Evolutionary conservation across 2,113 vertebrate species (phyloP).

Genomic region (Phrynosoma blainvillii): DNA sequence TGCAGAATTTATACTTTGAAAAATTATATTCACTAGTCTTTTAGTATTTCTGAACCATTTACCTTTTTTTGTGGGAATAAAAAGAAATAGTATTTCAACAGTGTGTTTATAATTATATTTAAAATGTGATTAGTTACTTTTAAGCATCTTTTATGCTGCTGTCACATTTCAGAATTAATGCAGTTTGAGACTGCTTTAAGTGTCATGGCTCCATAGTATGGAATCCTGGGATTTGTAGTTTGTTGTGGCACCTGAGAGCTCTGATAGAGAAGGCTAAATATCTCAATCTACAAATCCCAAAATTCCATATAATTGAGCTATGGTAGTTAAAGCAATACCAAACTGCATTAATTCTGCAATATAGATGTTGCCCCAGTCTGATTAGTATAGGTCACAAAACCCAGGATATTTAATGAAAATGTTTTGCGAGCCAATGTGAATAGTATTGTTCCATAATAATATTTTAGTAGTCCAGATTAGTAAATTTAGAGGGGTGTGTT

Average conservation of each 20-base stretch:
- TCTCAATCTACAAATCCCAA: too few species aligned
- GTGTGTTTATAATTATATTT: background rate
- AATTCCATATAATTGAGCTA: too few species aligned
- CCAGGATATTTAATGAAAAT: background rate
- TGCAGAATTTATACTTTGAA: background rate
- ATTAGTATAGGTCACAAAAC: too few species aligned
- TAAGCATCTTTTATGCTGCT: background rate
- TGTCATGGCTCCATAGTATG: too few species aligned
- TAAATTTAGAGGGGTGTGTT: background rate
- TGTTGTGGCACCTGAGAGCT: too few species aligned
- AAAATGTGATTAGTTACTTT: background rate
- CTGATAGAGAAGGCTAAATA: too few species aligned
- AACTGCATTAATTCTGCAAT: too few species aligned
- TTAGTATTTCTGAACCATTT: background rate
- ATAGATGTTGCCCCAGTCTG: too few species aligned
- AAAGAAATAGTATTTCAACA: slow-evolving; percentile 2
- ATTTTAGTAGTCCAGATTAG: background rate
- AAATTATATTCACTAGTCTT: background rate
- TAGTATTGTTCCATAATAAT: background rate
- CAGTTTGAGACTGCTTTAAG: too few species aligned
- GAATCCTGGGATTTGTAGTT: too few species aligned
- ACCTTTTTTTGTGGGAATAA: background rate
- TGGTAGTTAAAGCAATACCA: too few species aligned
- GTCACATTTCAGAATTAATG: background rate
- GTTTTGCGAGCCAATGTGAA: background rate